Evolutionary conservation across 2,113 vertebrate species (phyloP).

Genomic region (Entomyzon cyanotis): DNA sequence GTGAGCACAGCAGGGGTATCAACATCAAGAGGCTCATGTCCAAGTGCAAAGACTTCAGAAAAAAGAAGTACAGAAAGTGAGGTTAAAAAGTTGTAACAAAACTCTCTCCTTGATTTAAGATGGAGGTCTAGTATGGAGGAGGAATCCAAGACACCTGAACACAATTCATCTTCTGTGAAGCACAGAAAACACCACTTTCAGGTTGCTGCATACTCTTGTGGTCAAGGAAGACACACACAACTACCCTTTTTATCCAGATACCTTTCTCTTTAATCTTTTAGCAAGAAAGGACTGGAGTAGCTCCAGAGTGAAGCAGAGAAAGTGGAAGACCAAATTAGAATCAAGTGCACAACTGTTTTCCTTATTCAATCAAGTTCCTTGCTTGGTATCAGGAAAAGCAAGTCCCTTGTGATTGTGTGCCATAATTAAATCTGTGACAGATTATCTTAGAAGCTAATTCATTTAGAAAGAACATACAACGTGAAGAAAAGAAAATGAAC

Average conservation of each 20-base stretch:
- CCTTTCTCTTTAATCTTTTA: background rate
- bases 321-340: background rate
- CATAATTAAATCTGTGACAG: slow-evolving; percentile 56
- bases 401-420: background rate
- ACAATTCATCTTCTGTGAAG: background rate
- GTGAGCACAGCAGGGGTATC: background rate
- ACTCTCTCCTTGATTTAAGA: background rate
- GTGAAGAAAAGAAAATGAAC: slow-evolving; percentile 40
- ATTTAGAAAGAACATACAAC: slow-evolving; percentile 39
- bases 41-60: background rate
- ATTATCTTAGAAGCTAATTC: slow-evolving; percentile 48
- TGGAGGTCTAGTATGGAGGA: background rate
- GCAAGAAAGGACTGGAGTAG: background rate
- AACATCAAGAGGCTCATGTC: background rate
- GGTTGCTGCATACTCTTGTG: background rate
- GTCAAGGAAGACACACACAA: background rate
- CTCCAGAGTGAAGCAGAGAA: background rate
- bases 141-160: background rate
- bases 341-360: slow-evolving; percentile 3
- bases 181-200: background rate
- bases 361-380: slow-evolving; percentile 13
- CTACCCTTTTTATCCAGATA: background rate
- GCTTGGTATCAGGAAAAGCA: background rate
- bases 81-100: background rate
- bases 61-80: background rate